Evolutionary conservation across 1,140 invertebrate genomes (phyloP).

Genomic region (Pissodes strobi): DNA sequence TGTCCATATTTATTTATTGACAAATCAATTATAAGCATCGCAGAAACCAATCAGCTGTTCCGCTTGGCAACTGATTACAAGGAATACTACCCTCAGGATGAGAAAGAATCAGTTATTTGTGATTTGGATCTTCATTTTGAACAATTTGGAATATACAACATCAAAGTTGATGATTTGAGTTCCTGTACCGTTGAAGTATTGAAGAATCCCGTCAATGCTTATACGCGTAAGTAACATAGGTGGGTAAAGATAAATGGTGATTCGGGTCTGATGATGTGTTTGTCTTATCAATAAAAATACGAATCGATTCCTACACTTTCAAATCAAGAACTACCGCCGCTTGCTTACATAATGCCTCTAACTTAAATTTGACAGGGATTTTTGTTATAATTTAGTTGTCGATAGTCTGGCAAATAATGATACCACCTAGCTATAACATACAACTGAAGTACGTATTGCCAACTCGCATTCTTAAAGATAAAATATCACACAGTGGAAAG

Average conservation of each 20-base stretch:
- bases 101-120: conserved; percentile 56
- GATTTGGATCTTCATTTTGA: conserved; percentile 64
- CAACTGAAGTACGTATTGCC: no score
- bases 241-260: no score
- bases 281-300: neutral
- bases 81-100: conserved; percentile 34
- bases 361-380: no score
- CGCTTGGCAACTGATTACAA: conserved; percentile 23
- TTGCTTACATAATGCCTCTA: no score
- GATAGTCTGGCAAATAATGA: no score
- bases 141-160: conserved; percentile 75
- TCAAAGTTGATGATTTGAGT: conserved; percentile 59
- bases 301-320: no score
- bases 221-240: conserved; percentile 73
- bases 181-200: conserved; percentile 61
- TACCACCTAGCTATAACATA: no score
- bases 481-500: no score
- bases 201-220: conserved; percentile 71
- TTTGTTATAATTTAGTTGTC: no score
- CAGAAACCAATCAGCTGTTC: conserved; percentile 24
- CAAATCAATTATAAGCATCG: conserved; percentile 19
- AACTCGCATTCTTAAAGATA: no score
- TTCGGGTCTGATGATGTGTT: neutral
- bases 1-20: conserved; percentile 40
- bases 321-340: no score